phyloP scores from a whole-genome alignment of 1,140 invertebrate species.

The Drosophila jambulina region DNA sequence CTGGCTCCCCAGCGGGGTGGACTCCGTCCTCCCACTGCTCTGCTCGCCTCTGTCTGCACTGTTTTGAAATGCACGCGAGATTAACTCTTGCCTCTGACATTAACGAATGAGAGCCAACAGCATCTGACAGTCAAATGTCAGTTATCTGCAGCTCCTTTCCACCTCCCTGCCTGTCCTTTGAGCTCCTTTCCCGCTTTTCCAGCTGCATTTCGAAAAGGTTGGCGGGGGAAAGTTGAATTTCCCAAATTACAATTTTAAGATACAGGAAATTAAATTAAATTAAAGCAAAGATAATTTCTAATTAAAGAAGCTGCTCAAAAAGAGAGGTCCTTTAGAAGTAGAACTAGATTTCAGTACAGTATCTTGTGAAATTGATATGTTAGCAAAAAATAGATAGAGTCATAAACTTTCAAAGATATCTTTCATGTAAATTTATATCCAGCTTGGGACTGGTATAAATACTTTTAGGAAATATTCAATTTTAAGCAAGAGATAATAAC shows the following conservation, averaged over 20 bases:
- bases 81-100: constrained; percentile 81
- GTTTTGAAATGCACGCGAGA: constrained; percentile 81
- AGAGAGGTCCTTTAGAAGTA: neutral
- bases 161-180: constrained; percentile 7
- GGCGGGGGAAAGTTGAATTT: neutral
- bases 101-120: constrained; percentile 83
- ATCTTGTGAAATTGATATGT: neutral
- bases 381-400: neutral
- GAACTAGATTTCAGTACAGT: neutral
- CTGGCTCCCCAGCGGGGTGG: neutral
- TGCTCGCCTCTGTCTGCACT: constrained; percentile 47
- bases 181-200: constrained; percentile 1
- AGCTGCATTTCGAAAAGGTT: neutral
- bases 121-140: constrained; percentile 83
- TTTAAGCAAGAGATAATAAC: neutral
- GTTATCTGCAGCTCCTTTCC: constrained; percentile 66
- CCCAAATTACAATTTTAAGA: neutral
- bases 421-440: neutral
- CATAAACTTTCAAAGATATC: neutral
- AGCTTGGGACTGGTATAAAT: neutral
- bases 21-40: neutral
- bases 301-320: neutral
- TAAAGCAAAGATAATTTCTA: neutral
- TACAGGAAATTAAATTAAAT: neutral
- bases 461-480: neutral